These are phyloP conservation scores for Spondyliosoma cantharus DNA, from an alignment of 2,797 vertebrate genomes.

Conservation along the genomic window DNA sequence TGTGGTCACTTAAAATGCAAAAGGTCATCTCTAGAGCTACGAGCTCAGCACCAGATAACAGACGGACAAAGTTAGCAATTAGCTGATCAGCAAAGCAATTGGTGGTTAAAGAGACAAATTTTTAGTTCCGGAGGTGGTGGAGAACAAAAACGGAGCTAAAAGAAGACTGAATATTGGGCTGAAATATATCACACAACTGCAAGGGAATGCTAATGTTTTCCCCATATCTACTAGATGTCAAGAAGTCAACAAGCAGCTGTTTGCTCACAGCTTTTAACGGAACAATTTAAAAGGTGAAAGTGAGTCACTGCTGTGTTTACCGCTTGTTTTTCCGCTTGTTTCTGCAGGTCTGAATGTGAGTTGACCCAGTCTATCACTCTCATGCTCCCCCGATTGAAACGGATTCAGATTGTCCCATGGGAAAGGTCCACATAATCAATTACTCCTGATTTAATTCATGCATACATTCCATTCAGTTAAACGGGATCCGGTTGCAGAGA, in stretches of 20 bases:
- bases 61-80: too few relatives aligned
- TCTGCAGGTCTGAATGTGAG: slow-evolving; percentile 13
- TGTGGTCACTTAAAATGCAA: too few relatives aligned
- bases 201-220: background rate
- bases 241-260: too few relatives aligned
- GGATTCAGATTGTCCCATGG: slow-evolving; percentile 43
- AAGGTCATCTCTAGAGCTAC: background rate
- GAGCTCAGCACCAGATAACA: background rate
- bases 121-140: background rate
- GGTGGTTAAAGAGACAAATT: background rate
- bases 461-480: slow-evolving; percentile 45
- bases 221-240: background rate
- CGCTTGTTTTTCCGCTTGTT: background rate
- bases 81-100: background rate
- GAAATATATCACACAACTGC: too few relatives aligned
- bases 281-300: background rate
- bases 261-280: background rate
- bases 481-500: slow-evolving; percentile 49
- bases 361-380: slow-evolving; percentile 25
- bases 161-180: background rate
- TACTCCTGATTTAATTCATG: slow-evolving; percentile 59
- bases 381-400: slow-evolving; percentile 4
- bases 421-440: slow-evolving; percentile 61
- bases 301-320: background rate
- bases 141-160: background rate